Base-by-base conservation (phyloP, 2,797 vertebrate genomes). In the Epinephelus awoara region DNA sequence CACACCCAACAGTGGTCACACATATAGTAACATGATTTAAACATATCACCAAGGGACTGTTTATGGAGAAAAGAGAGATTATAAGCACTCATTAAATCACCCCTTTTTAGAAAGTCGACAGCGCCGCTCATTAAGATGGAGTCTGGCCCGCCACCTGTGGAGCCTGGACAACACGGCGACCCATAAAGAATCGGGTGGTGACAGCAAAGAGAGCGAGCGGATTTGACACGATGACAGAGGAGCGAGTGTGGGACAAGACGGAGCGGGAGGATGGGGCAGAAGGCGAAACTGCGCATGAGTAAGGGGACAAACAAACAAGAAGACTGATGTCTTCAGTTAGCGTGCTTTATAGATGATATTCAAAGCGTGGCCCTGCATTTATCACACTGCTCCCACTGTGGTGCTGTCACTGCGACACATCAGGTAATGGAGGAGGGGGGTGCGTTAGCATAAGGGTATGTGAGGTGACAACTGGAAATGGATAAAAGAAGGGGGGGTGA, bases 311-410 rank as follows among this genome's bases (percentile, higher is more conserved):
- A 82, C 85, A 86, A 88, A 90, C 81, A 83, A 70, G 67, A 89
- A 87, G 87, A 94, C 59, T 69, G 83, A 91, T 89, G 85, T 88
- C 84, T 91, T 77, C 64, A 67, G 87, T 88, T 88, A 79, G 64
- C 40, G 34, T 73, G 86, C 77, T 88, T 91, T 90, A 90, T 88
- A 79, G 86, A 92, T 92, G 80, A 89, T 90, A 91, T 90, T 90
- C 89, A 75, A 86, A 88, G 89, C 88, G 29, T 82, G 83, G 79
- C 81, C 84, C 55, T 56, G 79, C 88, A 90, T 93, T 90, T 57
- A 91, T 92, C 86, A 86, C 77, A 17, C 19, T 47, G 2, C 79
- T 54, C 64, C 56, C 51, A 77, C 75, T 66, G 86, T 58, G 70
- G 71, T 50, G 61, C 82, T 84, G 86, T 81, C 87, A 72, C 76